Base-by-base conservation (phyloP, 1,140 invertebrate species). In the Mizuhopecten yessoensis region DNA sequence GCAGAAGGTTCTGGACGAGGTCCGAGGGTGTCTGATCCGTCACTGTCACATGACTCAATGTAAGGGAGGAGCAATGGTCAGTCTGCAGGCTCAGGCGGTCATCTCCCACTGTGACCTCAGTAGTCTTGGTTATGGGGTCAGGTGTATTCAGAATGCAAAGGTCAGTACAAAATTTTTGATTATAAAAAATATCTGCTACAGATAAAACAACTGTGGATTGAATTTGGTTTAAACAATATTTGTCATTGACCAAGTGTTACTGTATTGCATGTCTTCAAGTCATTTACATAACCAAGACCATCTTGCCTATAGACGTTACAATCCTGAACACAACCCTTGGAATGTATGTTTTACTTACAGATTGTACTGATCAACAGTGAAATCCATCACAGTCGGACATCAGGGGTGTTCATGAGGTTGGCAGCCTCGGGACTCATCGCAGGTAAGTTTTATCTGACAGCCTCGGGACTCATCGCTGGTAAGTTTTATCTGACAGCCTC, bases 381-480 rank as follows among this genome's bases (percentile, higher is more conserved):
- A 86, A 95, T 95, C 20, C 94, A 94, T 86, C 95, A 95, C 45
- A 95, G 95, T 92, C 92, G 93, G 29, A 96, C 95, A 2, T 96
- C 95, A 29, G 95, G 95, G 7, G 94, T 96, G 33, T 95, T 96
- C 75, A 95, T 96, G 95, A 93, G 95, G 90, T 88, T 96, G 29
- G 95, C 94, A 34, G 93, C 95, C 7, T 94, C 94, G 5, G 95
- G 95, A 33, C 90, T 96, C 11, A 93, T 95, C 49, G 94, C 94
- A 89, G 95, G 95, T 95, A 89, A 86, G 92, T 86, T 36, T 34
- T n/a, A n/a, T n/a, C n/a, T n/a, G n/a, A n/a, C n/a, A n/a, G n/a
- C n/a, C n/a, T n/a, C n/a, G n/a, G n/a, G n/a, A n/a, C n/a, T n/a
- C 11, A 93, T 95, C 49, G 94, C 94, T 90, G 95, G 95, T 95